Conservation (phyloP, 2,888 invertebrate genomes). For the Lamellibrachia columna region DNA sequence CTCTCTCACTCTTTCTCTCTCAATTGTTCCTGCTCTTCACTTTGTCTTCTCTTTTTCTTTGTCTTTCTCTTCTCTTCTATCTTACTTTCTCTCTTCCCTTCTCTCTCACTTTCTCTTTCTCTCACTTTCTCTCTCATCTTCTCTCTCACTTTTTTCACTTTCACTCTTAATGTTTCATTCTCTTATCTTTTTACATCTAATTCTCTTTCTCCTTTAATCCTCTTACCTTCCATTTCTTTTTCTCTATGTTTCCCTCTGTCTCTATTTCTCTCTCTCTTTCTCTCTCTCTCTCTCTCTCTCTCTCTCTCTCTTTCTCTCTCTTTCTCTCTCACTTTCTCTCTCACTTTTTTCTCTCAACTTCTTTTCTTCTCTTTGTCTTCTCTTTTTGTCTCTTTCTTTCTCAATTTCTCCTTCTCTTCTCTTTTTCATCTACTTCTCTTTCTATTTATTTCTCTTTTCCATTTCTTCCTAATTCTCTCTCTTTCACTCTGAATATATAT, state of each 20-base stretch:
- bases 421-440: not conserved
- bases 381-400: no score
- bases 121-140: not conserved
- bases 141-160: not conserved
- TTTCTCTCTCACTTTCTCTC: no score
- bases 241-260: no score
- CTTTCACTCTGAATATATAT: not conserved
- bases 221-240: no score
- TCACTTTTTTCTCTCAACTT: not conserved
- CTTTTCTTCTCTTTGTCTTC: conserved; percentile 14
- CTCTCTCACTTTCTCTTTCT: not conserved
- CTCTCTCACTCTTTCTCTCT: not conserved
- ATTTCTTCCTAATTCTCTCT: not conserved
- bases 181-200: no score
- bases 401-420: conserved; percentile 1
- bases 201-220: no score
- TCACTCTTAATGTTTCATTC: not conserved
- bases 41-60: not conserved
- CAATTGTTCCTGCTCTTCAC: not conserved
- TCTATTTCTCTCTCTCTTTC: no score
- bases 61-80: not conserved
- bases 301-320: not conserved
- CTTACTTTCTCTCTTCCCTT: not conserved
- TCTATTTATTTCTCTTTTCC: no score
- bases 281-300: not conserved